A percentile compares a stretch with the other conserved stretches of the same genome.
phyloP scores from a whole-genome alignment of 1,140 invertebrate species.

The Drosophila ohnishii region DNA sequence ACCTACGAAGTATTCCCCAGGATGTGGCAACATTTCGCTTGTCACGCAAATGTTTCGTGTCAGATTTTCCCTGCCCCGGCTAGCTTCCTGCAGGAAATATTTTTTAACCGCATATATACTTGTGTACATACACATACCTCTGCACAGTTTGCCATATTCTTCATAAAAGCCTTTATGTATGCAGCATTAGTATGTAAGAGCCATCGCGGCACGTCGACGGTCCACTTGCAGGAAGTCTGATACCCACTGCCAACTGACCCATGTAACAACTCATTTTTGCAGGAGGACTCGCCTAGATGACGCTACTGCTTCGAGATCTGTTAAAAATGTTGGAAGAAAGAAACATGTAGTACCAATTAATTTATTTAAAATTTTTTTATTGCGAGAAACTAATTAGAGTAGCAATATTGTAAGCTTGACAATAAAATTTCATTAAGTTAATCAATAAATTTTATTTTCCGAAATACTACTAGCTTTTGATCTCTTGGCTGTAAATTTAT shows the following conservation, averaged over 20 bases:
- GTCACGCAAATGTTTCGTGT: slow-evolving; percentile 76
- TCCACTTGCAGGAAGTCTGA: slow-evolving; percentile 46
- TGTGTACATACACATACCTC: slow-evolving; percentile 8
- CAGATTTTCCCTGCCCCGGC: slow-evolving; percentile 66
- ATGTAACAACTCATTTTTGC: slow-evolving; percentile 44
- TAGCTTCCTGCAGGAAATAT: slow-evolving; percentile 54
- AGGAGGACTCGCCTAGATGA: slow-evolving; percentile 3
- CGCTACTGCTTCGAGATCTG: slow-evolving; percentile 4
- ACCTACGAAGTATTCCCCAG: slow-evolving; percentile 6
- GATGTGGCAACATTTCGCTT: slow-evolving; percentile 58
- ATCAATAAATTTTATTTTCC: too few relatives aligned
- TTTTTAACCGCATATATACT: slow-evolving; percentile 32
- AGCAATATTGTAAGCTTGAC: background rate
- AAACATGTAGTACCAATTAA: background rate
- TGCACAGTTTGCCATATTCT: slow-evolving; percentile 22
- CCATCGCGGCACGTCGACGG: slow-evolving; percentile 47
- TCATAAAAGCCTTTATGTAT: slow-evolving; percentile 30
- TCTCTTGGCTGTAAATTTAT: too few relatives aligned
- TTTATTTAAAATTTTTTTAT: background rate
- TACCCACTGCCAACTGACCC: slow-evolving; percentile 48
- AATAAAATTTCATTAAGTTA: background rate
- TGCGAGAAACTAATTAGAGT: background rate
- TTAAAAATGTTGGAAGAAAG: background rate
- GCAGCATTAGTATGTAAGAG: slow-evolving; percentile 22
- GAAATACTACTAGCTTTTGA: too few relatives aligned